phyloP scores from a whole-genome alignment of 2,797 vertebrate species.

The Rhynchonycteris naso region DNA sequence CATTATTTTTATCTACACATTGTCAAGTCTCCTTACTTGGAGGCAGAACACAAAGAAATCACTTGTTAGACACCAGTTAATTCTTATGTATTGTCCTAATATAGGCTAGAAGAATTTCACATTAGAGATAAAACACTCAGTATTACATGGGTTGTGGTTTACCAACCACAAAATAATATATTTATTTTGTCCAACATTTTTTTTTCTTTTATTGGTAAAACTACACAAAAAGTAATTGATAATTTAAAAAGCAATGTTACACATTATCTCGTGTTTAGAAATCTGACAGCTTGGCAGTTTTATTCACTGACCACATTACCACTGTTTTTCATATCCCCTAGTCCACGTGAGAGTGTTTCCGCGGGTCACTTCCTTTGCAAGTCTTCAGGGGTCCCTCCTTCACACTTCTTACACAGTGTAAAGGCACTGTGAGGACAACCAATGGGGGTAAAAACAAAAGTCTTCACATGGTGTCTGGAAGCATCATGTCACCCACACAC shows the following conservation, averaged over 20 bases:
- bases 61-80: background rate
- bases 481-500: conserved; percentile 74
- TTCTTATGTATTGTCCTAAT: background rate
- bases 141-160: conserved; percentile 78
- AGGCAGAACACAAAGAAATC: background rate
- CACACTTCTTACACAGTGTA: conserved; percentile 44
- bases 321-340: conserved; percentile 43
- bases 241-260: conserved; percentile 85
- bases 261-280: conserved; percentile 84
- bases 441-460: conserved; percentile 67
- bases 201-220: conserved; percentile 89
- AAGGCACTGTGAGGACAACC: conserved; percentile 77
- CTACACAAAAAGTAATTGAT: conserved; percentile 89
- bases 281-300: conserved; percentile 78
- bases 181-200: conserved; percentile 85
- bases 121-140: conserved; percentile 79
- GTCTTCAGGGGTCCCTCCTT: background rate
- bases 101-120: background rate
- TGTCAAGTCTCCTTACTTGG: background rate
- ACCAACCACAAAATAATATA: conserved; percentile 85
- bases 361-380: background rate
- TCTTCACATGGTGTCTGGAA: conserved; percentile 72
- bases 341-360: conserved; percentile 54
- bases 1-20: background rate
- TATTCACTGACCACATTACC: conserved; percentile 48